Conservation (phyloP, 2,113 vertebrate species). For the Meleagris gallopavo region DNA sequence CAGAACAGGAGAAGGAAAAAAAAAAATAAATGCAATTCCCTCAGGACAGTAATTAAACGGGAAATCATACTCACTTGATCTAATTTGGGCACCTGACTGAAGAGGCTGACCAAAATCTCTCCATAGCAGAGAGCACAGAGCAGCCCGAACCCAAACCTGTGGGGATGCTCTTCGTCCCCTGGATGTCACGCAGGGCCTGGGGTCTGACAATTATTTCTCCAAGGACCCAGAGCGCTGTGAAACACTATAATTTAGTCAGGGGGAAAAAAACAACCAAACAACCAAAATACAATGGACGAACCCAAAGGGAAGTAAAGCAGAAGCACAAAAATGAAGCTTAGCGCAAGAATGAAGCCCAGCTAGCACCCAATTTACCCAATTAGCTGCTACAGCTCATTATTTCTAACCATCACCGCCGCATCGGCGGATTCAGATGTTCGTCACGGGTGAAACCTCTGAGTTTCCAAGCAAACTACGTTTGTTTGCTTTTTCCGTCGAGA, state of each 20-base stretch:
- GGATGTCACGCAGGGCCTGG: rapidly evolving
- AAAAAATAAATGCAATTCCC: neutral
- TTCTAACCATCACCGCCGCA: rapidly evolving
- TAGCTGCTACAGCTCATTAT: rapidly evolving
- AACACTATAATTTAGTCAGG: neutral
- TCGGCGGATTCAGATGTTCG: rapidly evolving
- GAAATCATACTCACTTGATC: neutral
- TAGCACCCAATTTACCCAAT: neutral
- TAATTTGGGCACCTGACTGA: neutral
- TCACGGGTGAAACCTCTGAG: neutral
- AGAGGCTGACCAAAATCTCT: neutral
- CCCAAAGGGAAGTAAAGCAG: neutral
- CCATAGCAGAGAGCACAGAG: rapidly evolving
- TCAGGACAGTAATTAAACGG: neutral
- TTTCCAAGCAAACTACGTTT: neutral
- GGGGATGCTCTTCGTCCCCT: neutral
- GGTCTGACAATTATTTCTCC: neutral
- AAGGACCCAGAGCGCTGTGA: neutral
- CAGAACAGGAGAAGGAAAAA: neutral
- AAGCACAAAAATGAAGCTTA: neutral
- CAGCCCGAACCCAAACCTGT: neutral
- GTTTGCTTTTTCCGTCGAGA: neutral
- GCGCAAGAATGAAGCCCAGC: neutral
- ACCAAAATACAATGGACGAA: neutral
- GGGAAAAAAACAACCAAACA: neutral